Evolutionary conservation across 1,140 invertebrate species (phyloP).

Genomic region (Adoxophyes honmai): DNA sequence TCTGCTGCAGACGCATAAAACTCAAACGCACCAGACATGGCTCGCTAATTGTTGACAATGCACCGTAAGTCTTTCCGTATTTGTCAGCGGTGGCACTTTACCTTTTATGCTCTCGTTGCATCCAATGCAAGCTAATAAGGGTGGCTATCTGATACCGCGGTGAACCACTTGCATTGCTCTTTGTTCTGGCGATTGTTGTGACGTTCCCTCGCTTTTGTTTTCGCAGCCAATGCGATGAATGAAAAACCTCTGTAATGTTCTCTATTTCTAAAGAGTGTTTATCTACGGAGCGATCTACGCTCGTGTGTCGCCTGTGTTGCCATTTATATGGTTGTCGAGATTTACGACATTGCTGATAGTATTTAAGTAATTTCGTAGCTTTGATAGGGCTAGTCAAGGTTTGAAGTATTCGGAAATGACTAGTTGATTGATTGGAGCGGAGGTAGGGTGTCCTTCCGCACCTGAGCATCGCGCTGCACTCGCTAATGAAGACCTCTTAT

Average conservation of each 20-base stretch:
- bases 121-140: constrained; percentile 12
- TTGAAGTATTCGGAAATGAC: no score
- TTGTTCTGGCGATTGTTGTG: constrained; percentile 1
- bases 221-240: neutral
- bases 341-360: no score
- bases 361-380: no score
- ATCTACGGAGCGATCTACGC: no score
- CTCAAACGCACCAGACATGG: neutral
- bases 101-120: neutral
- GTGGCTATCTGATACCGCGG: constrained; percentile 6
- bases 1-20: constrained; percentile 1
- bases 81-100: constrained; percentile 12
- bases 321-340: no score
- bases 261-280: neutral
- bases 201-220: constrained; percentile 1
- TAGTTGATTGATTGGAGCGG: neutral
- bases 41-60: constrained; percentile 4
- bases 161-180: neutral
- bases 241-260: neutral
- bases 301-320: no score
- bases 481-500: constrained; percentile 24
- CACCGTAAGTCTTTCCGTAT: constrained; percentile 5
- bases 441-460: constrained; percentile 4
- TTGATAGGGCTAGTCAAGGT: no score
- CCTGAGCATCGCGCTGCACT: neutral